Evolutionary conservation across 2,888 invertebrate species (phyloP).

Genomic region (Linyphia triangularis): DNA sequence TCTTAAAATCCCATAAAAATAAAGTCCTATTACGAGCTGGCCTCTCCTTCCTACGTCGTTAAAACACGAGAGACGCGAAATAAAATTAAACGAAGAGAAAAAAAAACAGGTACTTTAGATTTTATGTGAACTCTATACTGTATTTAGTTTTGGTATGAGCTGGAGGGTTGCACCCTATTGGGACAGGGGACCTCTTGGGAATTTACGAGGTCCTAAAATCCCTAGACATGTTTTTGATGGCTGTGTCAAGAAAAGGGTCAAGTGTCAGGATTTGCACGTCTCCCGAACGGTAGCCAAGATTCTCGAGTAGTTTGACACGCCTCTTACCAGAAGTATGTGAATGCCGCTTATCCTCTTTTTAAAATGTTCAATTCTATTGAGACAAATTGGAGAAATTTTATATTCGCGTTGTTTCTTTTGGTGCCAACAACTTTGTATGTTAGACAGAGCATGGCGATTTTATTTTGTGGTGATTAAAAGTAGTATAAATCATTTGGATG

Average conservation of each 20-base stretch:
- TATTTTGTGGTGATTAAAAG: too few relatives aligned
- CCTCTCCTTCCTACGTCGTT: constrained; percentile 43
- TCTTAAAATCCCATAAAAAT: constrained; percentile 73
- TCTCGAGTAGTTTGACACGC: too few relatives aligned
- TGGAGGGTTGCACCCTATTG: constrained; percentile 41
- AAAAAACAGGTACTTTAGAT: constrained; percentile 73
- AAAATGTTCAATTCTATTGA: too few relatives aligned
- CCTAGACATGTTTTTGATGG: constrained; percentile 70
- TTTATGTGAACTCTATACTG: constrained; percentile 57
- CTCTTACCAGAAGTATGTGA: too few relatives aligned
- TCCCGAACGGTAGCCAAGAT: not conserved
- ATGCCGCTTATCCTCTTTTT: too few relatives aligned
- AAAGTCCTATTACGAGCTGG: constrained; percentile 32
- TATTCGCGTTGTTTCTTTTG: too few relatives aligned
- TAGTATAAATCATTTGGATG: too few relatives aligned
- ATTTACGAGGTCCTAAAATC: constrained; percentile 71
- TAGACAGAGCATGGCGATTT: too few relatives aligned
- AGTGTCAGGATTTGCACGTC: constrained; percentile 13
- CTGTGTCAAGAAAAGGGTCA: constrained; percentile 48
- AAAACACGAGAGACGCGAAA: constrained; percentile 63
- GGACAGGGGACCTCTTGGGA: constrained; percentile 26
- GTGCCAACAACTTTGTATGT: too few relatives aligned
- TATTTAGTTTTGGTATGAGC: constrained; percentile 41
- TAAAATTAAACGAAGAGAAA: constrained; percentile 72
- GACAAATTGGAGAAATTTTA: too few relatives aligned